These are phyloP conservation scores for Hyperoplus lanceolatus DNA, from an alignment of 2,797 vertebrate genomes.

Conservation along the genomic window DNA sequence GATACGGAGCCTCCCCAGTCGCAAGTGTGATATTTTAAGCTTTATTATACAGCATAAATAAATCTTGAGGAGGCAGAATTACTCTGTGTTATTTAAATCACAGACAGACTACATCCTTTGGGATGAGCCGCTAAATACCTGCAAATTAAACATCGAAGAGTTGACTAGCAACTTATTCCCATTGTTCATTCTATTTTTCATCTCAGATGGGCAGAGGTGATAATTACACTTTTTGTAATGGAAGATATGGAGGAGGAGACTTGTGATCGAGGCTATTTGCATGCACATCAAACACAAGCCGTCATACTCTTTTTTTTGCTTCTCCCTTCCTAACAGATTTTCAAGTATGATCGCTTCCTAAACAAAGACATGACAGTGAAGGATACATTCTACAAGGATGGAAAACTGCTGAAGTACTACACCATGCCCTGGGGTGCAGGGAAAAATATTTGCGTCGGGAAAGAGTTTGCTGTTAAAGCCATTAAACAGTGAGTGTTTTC, in stretches of 20 bases:
- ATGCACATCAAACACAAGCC: not conserved
- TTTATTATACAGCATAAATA: slow-evolving; percentile 10
- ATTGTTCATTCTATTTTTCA: slow-evolving; percentile 24
- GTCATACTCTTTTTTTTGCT: not conserved
- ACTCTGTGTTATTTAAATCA: slow-evolving; percentile 42
- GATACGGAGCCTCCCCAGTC: not conserved
- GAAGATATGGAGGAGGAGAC: not conserved
- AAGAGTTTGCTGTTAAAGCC: slow-evolving; percentile 88
- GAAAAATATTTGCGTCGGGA: slow-evolving; percentile 88
- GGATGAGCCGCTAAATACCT: slow-evolving; percentile 53
- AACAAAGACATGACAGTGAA: slow-evolving; percentile 85
- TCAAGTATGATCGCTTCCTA: slow-evolving; percentile 92
- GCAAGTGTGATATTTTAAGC: slow-evolving; percentile 19
- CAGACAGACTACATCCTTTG: slow-evolving; percentile 42
- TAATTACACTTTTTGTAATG: slow-evolving; percentile 21
- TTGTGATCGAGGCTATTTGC: not conserved
- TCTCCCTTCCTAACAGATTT: slow-evolving; percentile 73
- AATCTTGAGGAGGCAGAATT: slow-evolving; percentile 49
- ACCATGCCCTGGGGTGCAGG: slow-evolving; percentile 94
- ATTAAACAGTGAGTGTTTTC: slow-evolving; percentile 88
- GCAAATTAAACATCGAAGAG: slow-evolving; percentile 44
- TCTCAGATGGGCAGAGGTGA: slow-evolving; percentile 5
- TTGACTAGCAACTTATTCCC: slow-evolving; percentile 28
- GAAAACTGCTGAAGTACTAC: slow-evolving; percentile 86
- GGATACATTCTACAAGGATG: slow-evolving; percentile 87